Evolutionary conservation across 1,140 invertebrate species (phyloP), one percentile per base, ranked within the genome.

Genomic region (Antheraea pernyi): DNA sequence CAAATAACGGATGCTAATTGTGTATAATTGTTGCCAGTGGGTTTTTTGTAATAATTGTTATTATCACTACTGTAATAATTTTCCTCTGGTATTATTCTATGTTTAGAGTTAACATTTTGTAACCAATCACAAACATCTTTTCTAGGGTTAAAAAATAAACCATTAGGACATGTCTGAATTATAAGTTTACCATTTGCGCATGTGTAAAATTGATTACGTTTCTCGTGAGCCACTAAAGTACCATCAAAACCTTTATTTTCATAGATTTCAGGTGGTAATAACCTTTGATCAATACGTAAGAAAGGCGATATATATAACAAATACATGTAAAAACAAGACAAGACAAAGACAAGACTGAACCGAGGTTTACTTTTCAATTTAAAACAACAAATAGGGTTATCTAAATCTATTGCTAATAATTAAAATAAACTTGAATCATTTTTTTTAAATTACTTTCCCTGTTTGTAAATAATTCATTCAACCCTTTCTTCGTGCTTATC

Each of bases 71-170:
- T 67, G 7, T 48, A 63, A 36, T 22, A 19, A 22, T 73, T 72
- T 37, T 73, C 69, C 13, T 63, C 68, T 19, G 69, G 48, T 19
- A 74, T 63, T 16, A 67, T 60, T 71, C 79, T 68, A 19, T 74
- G 69, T 16, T 74, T 76, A 60, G 82, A 86, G 0, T 75, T 53
- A 13, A 97, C 94, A 75, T 92, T 86, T 63, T 93, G 66, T 42
- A 94, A 88, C 93, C 95, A 93, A 77, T 96, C 93, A 80, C 96
- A 94, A 62, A 93, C 80, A 85, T 94, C 84, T 16, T 76, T 75
- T 18, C 85, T 64, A 59, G 95, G 91, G 80, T 95, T 94, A 77
- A 93, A 96, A 69, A 94, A 80, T 67, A 93, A 93, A 7, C 65
- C 61, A 18, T 82, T 75, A 0, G 86, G 79, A 13, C 92, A 93